phyloP scores from a whole-genome alignment of 2,888 invertebrate species.

The Cordylochernes scorpioides region DNA sequence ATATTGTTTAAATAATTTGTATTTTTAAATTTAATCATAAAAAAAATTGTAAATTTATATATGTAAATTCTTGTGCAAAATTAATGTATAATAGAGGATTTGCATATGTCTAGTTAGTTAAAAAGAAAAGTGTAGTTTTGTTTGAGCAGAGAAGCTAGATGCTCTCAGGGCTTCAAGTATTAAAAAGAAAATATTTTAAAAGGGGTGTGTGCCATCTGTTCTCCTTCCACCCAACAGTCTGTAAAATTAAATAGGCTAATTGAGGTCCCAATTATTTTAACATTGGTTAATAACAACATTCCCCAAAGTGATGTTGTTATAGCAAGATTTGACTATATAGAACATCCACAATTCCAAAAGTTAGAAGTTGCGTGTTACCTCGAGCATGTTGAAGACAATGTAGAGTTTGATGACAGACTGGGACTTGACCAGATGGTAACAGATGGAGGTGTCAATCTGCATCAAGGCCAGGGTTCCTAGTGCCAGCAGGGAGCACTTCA shows the following conservation, averaged over 20 bases:
- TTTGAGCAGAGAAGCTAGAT: too few species aligned
- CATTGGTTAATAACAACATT: too few species aligned
- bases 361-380: constrained; percentile 36
- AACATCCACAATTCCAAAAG: too few species aligned
- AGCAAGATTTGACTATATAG: too few species aligned
- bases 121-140: too few species aligned
- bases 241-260: neutral
- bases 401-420: constrained; percentile 97
- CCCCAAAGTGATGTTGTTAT: neutral
- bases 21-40: constrained; percentile 1
- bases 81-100: too few species aligned
- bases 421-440: constrained; percentile 66
- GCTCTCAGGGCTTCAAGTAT: too few species aligned
- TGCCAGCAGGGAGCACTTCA: too few species aligned
- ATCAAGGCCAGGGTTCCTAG: too few species aligned
- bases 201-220: neutral
- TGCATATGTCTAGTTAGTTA: too few species aligned
- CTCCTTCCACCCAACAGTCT: neutral
- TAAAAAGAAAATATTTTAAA: too few species aligned
- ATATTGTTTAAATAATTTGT: neutral
- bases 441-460: constrained; percentile 83
- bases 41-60: neutral
- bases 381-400: constrained; percentile 97
- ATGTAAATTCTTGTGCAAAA: too few species aligned
- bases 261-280: neutral